Evolutionary conservation across 2,113 vertebrate genomes (phyloP).

Genomic region (Alexandromys fortis): DNA sequence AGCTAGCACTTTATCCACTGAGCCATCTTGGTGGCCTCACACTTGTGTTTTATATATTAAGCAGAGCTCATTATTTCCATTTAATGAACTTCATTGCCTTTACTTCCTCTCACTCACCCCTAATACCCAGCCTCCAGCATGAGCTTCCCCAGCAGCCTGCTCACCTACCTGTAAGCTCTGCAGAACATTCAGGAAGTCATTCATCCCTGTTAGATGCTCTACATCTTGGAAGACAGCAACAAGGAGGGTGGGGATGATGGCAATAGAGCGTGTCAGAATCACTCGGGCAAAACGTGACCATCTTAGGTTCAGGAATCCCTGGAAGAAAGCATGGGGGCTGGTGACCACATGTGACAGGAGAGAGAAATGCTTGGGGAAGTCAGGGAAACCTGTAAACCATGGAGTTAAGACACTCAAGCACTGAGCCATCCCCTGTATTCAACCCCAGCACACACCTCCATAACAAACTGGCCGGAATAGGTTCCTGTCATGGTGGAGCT

Average conservation of each 20-base stretch:
- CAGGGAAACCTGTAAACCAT: background rate
- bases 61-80: background rate
- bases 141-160: background rate
- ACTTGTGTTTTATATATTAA: background rate
- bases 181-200: slow-evolving; percentile 96
- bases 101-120: background rate
- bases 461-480: slow-evolving; percentile 98
- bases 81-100: background rate
- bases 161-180: slow-evolving; percentile 98
- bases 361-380: background rate
- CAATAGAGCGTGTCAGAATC: slow-evolving; percentile 93
- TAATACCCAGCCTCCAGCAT: background rate
- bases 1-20: background rate
- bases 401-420: background rate
- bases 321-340: background rate
- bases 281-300: slow-evolving; percentile 96
- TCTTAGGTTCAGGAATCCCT: slow-evolving; percentile 96
- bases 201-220: slow-evolving; percentile 93
- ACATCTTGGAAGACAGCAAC: slow-evolving; percentile 95
- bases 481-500: slow-evolving; percentile 99
- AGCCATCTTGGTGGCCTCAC: background rate
- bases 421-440: background rate
- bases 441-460: slow-evolving; percentile 90
- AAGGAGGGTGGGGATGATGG: slow-evolving; percentile 93
- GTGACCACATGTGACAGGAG: background rate